phyloP scores from a whole-genome alignment of 2,888 invertebrate genomes.

The Xanthorhoe designata region DNA sequence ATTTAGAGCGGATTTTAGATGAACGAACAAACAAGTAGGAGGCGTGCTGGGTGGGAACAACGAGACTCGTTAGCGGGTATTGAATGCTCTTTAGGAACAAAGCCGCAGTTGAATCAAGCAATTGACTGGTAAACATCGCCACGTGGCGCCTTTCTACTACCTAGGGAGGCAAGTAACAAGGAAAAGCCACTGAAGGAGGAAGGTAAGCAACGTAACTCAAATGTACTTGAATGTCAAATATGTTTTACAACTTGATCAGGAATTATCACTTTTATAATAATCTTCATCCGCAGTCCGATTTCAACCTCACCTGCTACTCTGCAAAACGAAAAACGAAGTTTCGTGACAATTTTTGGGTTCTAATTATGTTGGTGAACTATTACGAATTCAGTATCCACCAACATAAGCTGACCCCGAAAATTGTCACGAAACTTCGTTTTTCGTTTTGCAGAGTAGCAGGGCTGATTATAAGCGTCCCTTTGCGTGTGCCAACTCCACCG shows the following conservation, averaged over 20 bases:
- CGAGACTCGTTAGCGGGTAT: conserved; percentile 62
- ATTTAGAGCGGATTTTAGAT: conserved; percentile 51
- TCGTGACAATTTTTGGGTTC: no score
- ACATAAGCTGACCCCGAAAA: no score
- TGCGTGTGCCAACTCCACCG: no score
- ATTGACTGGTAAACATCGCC: conserved; percentile 51
- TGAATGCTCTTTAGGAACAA: conserved; percentile 66
- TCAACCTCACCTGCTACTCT: no score
- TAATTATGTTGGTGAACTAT: no score
- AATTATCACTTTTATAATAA: no score
- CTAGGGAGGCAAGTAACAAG: conserved; percentile 14
- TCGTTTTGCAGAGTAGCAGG: no score
- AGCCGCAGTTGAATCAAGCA: conserved; percentile 59
- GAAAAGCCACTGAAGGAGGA: conserved; percentile 2
- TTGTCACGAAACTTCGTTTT: no score
- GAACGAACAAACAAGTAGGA: conserved; percentile 52
- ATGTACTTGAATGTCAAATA: neutral
- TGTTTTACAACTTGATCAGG: neutral
- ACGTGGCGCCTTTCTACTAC: conserved; percentile 22
- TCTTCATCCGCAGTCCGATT: no score
- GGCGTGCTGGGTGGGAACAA: conserved; percentile 47
- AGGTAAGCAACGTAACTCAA: neutral
- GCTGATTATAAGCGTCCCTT: no score
- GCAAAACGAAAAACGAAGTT: no score
- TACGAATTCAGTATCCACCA: no score